Base-by-base conservation (phyloP, 2,797 vertebrate species). In the Amniataba percoides region DNA sequence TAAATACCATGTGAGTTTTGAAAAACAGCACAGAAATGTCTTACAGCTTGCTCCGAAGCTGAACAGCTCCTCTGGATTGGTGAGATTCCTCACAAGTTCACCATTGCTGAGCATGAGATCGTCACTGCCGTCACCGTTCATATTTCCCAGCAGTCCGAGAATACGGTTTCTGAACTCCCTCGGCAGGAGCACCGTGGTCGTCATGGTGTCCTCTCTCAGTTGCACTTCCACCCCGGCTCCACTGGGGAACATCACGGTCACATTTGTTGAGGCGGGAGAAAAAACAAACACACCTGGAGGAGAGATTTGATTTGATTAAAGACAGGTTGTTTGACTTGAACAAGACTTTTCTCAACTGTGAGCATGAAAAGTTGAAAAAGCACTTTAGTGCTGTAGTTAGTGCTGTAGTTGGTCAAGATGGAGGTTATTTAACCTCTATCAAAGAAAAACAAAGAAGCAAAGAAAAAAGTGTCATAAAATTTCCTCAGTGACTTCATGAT, bases 211-310 rank as follows among this genome's bases (percentile, higher is more conserved):
- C 59, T 73, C 93, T 1, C 71, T 90, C 46, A 83, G 79, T 12
- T 90, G 86, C 73, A 97, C 90, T 84, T 99, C 97, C 42, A 97
- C 90, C 13, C 97, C 97, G 0, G 95, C 94, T 12, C 97, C 98
- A 0, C 96, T 96, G 3, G 95, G 93, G 83, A 99, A 96, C 97
- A 98, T 98, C 57, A 96, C 94, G 0, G 96, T 97, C 39, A 96
- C 94, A 1, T 95, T 95, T 51, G 91, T 77, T 3, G 90, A 69
- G 19, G 72, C 48, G 0, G 94, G 81, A 16, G 94, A 95, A 52
- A 96, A 96, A 25, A 99, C 94, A 81, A 95, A 99, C 83, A 97
- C 96, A 49, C 96, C 98, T 97, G 58, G 11, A 21, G 46, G 53
- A 57, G 13, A 82, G 5, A 68, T 71, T 73, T 43, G 3, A 15